These are phyloP conservation scores for Cheiracanthium punctorium DNA, from an alignment of 2,888 invertebrate genomes.

Conservation along the genomic window DNA sequence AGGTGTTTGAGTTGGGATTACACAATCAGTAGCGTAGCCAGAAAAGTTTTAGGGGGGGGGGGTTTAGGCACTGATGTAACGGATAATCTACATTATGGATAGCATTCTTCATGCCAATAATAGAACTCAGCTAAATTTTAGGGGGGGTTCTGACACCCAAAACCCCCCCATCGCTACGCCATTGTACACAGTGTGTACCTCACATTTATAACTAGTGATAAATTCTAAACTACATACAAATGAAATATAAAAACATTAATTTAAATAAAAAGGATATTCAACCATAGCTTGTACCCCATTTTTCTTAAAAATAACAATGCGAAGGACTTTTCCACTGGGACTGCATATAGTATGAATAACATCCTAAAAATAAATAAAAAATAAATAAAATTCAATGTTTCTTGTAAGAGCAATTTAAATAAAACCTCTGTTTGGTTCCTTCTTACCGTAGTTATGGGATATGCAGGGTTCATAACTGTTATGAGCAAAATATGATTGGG, in stretches of 20 bases:
- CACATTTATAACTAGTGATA: too few species aligned
- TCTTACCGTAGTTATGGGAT: slow-evolving; percentile 99
- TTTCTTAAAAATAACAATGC: slow-evolving; percentile 99
- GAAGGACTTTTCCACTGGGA: slow-evolving; percentile 94
- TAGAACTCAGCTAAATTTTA: too few species aligned
- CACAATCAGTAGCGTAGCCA: too few species aligned
- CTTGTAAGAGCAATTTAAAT: too few species aligned
- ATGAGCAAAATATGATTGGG: slow-evolving; percentile 97
- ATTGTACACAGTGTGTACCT: too few species aligned
- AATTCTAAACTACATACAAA: background rate
- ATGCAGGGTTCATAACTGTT: slow-evolving; percentile 98
- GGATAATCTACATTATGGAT: too few species aligned
- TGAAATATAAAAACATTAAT: background rate
- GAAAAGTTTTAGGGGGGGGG: too few species aligned
- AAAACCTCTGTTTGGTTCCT: background rate
- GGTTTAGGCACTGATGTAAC: too few species aligned
- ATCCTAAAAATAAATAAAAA: slow-evolving; percentile 85
- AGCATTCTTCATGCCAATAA: too few species aligned
- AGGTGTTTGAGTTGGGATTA: too few species aligned
- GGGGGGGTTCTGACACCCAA: too few species aligned
- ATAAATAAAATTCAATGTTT: background rate
- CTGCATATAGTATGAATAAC: slow-evolving; percentile 98
- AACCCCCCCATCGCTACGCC: too few species aligned
- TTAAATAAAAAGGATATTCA: slow-evolving; percentile 90
- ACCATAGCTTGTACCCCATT: slow-evolving; percentile 99